Evolutionary conservation across 1,140 invertebrate genomes (phyloP).

Genomic region (Ceratina australensis): DNA sequence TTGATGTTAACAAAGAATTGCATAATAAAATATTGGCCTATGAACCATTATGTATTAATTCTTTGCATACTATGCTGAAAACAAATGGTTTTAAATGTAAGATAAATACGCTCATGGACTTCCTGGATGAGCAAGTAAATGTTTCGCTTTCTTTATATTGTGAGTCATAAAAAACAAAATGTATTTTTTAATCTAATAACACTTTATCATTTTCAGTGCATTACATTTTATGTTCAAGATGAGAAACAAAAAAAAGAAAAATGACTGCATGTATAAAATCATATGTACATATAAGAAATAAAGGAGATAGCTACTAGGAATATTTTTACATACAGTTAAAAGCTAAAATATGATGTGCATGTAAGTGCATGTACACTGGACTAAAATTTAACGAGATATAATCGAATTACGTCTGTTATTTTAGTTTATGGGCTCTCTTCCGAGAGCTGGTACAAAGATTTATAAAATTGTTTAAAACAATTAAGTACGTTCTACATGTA

Average conservation of each 20-base stretch:
- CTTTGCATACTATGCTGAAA: conserved; percentile 71
- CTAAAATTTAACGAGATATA: too few relatives aligned
- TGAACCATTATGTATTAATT: conserved; percentile 77
- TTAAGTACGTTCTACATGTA: conserved; percentile 2
- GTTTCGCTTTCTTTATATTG: background rate
- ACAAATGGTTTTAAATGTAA: conserved; percentile 74
- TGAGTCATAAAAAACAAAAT: background rate
- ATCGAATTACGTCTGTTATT: too few relatives aligned
- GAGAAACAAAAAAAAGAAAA: conserved; percentile 35
- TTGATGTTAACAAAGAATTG: conserved; percentile 69
- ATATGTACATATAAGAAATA: too few relatives aligned
- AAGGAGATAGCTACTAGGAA: too few relatives aligned
- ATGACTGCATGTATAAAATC: background rate
- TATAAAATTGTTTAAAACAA: conserved; percentile 5
- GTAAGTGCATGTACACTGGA: background rate
- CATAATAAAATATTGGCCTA: conserved; percentile 77
- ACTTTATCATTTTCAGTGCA: conserved; percentile 64
- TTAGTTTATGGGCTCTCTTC: background rate
- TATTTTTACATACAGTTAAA: too few relatives aligned
- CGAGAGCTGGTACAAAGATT: background rate
- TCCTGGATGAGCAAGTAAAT: conserved; percentile 79
- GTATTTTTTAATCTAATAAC: background rate
- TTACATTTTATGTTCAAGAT: conserved; percentile 65
- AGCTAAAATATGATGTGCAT: background rate
- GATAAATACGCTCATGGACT: conserved; percentile 73